Conservation (phyloP, 2,888 invertebrate genomes). For the Atrina japonica region DNA sequence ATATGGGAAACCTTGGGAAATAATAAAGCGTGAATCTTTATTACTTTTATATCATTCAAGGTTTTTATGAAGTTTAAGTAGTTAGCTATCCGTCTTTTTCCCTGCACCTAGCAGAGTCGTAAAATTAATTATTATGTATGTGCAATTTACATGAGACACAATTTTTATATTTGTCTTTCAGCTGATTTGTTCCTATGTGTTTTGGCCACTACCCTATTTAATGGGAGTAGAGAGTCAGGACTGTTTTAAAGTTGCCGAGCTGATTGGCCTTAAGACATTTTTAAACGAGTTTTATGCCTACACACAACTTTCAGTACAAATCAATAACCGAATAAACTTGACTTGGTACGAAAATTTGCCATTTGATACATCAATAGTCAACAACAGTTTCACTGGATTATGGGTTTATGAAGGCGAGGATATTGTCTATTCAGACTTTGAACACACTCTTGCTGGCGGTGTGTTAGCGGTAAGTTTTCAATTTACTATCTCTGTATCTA, state of each 20-base stretch:
- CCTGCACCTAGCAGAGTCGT: too few species aligned
- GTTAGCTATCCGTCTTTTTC: too few species aligned
- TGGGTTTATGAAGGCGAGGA: slow-evolving; percentile 30
- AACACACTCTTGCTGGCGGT: slow-evolving; percentile 32
- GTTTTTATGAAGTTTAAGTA: too few species aligned
- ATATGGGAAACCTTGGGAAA: too few species aligned
- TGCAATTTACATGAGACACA: too few species aligned
- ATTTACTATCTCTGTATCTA: too few species aligned
- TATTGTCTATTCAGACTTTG: slow-evolving; percentile 35
- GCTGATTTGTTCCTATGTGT: slow-evolving; percentile 89
- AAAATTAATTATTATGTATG: too few species aligned
- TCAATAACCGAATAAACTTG: slow-evolving; percentile 48
- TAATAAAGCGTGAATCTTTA: too few species aligned
- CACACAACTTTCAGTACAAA: slow-evolving; percentile 54
- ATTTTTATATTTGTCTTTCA: too few species aligned
- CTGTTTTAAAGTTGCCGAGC: slow-evolving; percentile 88
- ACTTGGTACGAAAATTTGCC: slow-evolving; percentile 41
- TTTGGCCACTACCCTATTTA: slow-evolving; percentile 93
- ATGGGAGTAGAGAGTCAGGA: slow-evolving; percentile 88
- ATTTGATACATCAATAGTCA: slow-evolving; percentile 17
- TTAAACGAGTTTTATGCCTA: slow-evolving; percentile 97
- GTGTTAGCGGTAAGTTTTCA: slow-evolving; percentile 30
- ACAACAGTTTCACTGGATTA: slow-evolving; percentile 12
- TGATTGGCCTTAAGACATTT: slow-evolving; percentile 94
- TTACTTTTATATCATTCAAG: too few species aligned